A percentile compares a stretch with the other conserved stretches of the same genome.
Conservation (phyloP, 37 sponge, comb jelly and placozoan genomes). For the Diacarnus erythraeanus region DNA sequence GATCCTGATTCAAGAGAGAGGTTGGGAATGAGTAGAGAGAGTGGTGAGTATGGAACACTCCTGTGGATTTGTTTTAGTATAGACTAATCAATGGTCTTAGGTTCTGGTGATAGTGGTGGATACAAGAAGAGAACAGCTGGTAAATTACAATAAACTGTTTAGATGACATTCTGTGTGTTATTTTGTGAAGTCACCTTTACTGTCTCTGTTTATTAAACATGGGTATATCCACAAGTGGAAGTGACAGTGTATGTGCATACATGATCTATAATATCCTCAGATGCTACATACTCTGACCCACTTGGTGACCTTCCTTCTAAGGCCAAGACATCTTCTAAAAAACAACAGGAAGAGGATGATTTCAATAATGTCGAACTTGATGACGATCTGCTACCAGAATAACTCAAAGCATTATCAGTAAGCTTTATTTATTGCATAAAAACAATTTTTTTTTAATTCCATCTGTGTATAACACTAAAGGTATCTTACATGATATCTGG, state of each 20-base stretch:
- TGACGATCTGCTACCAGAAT: slow-evolving; percentile 68
- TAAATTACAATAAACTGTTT: too few relatives aligned
- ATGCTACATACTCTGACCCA: slow-evolving; percentile 87
- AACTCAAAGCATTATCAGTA: too few relatives aligned
- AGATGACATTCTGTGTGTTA: background rate
- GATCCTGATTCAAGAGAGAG: background rate
- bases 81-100: too few relatives aligned
- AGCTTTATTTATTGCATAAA: too few relatives aligned
- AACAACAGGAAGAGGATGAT: slow-evolving; percentile 62
- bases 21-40: slow-evolving; percentile 28
- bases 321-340: slow-evolving; percentile 74
- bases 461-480: background rate
- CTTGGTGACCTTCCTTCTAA: slow-evolving; percentile 83
- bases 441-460: background rate
- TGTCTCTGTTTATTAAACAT: background rate
- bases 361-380: slow-evolving; percentile 90
- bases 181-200: background rate
- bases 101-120: slow-evolving; percentile 14
- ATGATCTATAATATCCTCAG: slow-evolving; percentile 23
- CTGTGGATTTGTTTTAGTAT: too few relatives aligned
- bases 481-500: background rate
- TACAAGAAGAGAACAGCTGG: slow-evolving; percentile 22
- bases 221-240: too few relatives aligned
- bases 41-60: slow-evolving; percentile 21
- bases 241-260: background rate